phyloP scores from a whole-genome alignment of 2,888 invertebrate species.

The Barypeithes pellucidus region DNA sequence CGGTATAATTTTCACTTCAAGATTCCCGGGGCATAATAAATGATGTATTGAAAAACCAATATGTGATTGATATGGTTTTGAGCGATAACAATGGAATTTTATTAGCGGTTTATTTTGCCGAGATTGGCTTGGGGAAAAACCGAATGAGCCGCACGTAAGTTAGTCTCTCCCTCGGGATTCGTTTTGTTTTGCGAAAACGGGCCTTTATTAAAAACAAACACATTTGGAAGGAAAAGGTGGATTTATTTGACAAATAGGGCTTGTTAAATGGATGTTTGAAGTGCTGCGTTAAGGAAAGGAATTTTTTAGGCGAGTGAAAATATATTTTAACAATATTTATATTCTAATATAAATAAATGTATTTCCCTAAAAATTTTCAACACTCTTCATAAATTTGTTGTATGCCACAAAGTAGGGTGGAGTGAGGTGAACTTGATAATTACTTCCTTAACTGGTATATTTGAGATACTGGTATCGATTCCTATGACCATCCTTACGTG shows the following conservation, averaged over 20 bases:
- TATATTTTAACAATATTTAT: too few species aligned
- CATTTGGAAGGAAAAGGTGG: slow-evolving; percentile 44
- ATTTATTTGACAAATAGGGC: slow-evolving; percentile 42
- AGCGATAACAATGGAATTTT: slow-evolving; percentile 54
- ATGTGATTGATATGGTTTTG: slow-evolving; percentile 52
- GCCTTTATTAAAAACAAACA: slow-evolving; percentile 51
- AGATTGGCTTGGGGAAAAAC: slow-evolving; percentile 36
- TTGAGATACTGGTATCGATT: too few species aligned
- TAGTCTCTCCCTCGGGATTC: slow-evolving; percentile 29
- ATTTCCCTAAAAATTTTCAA: too few species aligned
- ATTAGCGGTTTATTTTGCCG: slow-evolving; percentile 47
- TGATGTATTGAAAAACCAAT: slow-evolving; percentile 52
- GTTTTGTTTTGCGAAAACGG: slow-evolving; percentile 34
- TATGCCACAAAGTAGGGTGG: too few species aligned
- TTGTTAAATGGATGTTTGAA: slow-evolving; percentile 43
- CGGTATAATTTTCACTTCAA: slow-evolving; percentile 48
- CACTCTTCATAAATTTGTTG: too few species aligned
- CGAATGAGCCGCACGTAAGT: slow-evolving; percentile 40
- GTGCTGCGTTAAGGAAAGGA: slow-evolving; percentile 15
- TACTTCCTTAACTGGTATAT: too few species aligned
- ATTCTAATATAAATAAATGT: too few species aligned
- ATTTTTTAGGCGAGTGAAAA: slow-evolving; percentile 8
- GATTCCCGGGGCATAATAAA: slow-evolving; percentile 47
- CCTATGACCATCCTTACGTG: too few species aligned
- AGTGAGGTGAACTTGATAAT: too few species aligned